A percentile compares a stretch with the other conserved stretches of the same genome.
These are phyloP conservation scores for Chiroxiphia lanceolata DNA, from an alignment of 2,797 vertebrate genomes.

Conservation along the genomic window DNA sequence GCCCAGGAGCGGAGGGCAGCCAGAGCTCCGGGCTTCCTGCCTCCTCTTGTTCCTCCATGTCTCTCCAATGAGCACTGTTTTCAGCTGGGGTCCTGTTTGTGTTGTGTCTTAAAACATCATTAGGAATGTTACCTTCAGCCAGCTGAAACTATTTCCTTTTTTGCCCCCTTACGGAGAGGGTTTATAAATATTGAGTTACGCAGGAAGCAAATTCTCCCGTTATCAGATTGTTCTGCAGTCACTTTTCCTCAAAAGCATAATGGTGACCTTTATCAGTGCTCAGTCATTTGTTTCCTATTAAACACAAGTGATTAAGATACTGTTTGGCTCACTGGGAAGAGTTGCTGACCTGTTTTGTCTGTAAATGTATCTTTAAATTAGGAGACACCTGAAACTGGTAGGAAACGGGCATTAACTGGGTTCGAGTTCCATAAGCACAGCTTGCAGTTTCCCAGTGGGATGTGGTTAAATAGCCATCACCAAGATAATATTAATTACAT, in stretches of 20 bases:
- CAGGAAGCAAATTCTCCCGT: slow-evolving; percentile 54
- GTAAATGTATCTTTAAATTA: slow-evolving; percentile 32
- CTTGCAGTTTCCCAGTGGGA: slow-evolving; percentile 17
- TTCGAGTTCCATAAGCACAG: slow-evolving; percentile 42
- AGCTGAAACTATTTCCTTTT: slow-evolving; percentile 4
- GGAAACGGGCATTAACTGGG: slow-evolving; percentile 43
- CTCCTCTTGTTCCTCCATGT: accelerated
- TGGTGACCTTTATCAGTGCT: slow-evolving; percentile 54
- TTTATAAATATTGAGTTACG: slow-evolving; percentile 49
- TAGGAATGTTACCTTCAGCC: slow-evolving; percentile 9
- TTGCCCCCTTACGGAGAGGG: not conserved
- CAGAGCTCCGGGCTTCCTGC: not conserved
- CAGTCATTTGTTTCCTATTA: slow-evolving; percentile 62
- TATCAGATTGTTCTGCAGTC: slow-evolving; percentile 66
- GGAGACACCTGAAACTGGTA: slow-evolving; percentile 46
- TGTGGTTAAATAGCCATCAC: slow-evolving; percentile 13
- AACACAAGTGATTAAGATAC: slow-evolving; percentile 32
- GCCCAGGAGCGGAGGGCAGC: not conserved
- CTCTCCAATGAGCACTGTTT: not conserved
- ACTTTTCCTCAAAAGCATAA: slow-evolving; percentile 69
- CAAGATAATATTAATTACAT: slow-evolving; percentile 55
- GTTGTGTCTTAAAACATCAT: not conserved
- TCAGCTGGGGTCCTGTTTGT: not conserved
- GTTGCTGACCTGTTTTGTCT: slow-evolving; percentile 45
- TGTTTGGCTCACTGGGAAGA: slow-evolving; percentile 16